Percentiles rank a stretch among this genome's conserved stretches.
These are phyloP conservation scores for Epinephelus lanceolatus DNA, from an alignment of 2,113 vertebrate species.

Conservation along the genomic window DNA sequence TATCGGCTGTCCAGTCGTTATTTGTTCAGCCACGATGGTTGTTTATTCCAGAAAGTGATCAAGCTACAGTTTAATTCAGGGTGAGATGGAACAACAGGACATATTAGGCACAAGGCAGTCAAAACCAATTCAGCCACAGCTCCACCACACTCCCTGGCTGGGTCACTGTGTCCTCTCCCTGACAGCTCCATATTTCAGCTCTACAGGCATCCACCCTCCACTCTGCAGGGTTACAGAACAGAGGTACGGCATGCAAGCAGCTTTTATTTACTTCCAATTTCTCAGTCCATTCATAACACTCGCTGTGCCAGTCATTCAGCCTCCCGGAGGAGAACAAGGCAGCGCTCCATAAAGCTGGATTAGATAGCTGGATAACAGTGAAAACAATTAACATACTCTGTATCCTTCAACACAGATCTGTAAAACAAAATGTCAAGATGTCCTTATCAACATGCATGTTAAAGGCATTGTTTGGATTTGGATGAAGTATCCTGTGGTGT, in stretches of 20 bases:
- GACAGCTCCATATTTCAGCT: slow-evolving; percentile 79
- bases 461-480: background rate
- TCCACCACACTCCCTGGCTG: slow-evolving; percentile 35
- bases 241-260: slow-evolving; percentile 24
- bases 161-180: slow-evolving; percentile 69
- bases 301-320: slow-evolving; percentile 27
- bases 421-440: slow-evolving; percentile 1
- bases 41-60: slow-evolving; percentile 16
- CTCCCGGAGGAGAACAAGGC: background rate
- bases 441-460: background rate
- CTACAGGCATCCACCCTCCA: slow-evolving; percentile 54
- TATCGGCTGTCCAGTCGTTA: background rate
- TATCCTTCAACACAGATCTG: background rate
- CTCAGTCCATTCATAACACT: slow-evolving; percentile 42
- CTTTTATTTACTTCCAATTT: slow-evolving; percentile 66
- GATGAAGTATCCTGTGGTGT: no score
- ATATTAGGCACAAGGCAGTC: slow-evolving; percentile 14
- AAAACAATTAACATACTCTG: slow-evolving; percentile 8
- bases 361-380: background rate
- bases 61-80: slow-evolving; percentile 17
- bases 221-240: slow-evolving; percentile 42
- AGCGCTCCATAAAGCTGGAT: slow-evolving; percentile 1
- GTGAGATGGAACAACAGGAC: background rate
- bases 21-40: background rate
- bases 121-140: slow-evolving; percentile 22